Evolutionary conservation across 2,888 invertebrate species (phyloP).

Genomic region (Cosmia trapezina): DNA sequence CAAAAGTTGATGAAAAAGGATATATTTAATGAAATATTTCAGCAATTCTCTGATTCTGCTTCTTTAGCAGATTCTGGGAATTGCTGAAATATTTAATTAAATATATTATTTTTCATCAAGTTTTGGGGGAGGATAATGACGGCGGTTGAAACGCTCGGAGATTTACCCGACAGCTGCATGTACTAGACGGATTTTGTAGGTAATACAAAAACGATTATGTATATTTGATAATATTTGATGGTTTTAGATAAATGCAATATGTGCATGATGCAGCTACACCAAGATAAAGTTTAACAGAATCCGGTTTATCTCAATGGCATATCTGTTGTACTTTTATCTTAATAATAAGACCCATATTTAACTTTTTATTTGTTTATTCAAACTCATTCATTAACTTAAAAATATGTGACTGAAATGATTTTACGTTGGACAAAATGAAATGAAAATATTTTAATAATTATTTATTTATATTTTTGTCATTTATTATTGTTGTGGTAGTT

Average conservation of each 20-base stretch:
- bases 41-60: too few relatives aligned
- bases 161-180: background rate
- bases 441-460: background rate
- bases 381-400: background rate
- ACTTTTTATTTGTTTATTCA: background rate
- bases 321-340: slow-evolving; percentile 3
- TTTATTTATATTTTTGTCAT: background rate
- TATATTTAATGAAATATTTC: too few relatives aligned
- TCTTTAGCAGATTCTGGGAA: too few relatives aligned
- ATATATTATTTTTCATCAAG: too few relatives aligned
- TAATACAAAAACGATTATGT: slow-evolving; percentile 23
- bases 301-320: background rate
- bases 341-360: too few relatives aligned
- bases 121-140: too few relatives aligned
- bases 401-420: background rate
- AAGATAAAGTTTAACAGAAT: slow-evolving; percentile 25
- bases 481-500: background rate
- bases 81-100: too few relatives aligned
- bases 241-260: slow-evolving; percentile 27
- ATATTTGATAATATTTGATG: slow-evolving; percentile 24
- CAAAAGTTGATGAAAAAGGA: too few relatives aligned
- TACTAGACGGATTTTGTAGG: background rate
- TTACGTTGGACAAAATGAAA: background rate
- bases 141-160: too few relatives aligned
- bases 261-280: slow-evolving; percentile 7